Percentiles rank a stretch among this genome's conserved stretches.
Evolutionary conservation across 2,797 vertebrate genomes (phyloP).

Genomic region (Anabas testudineus): DNA sequence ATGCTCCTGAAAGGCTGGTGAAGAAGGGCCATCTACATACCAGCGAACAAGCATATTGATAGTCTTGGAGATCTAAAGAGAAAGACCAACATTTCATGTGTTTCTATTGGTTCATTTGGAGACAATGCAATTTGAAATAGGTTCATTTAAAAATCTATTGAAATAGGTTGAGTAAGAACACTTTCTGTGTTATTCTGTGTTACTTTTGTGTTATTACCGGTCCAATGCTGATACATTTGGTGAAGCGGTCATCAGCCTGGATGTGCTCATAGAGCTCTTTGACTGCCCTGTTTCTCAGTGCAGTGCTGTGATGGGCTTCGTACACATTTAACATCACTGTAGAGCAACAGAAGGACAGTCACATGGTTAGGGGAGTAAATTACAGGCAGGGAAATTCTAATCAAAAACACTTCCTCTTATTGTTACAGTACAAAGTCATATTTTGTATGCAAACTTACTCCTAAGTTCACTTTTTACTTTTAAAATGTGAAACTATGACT

Average conservation of each 20-base stretch:
- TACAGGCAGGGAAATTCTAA: background rate
- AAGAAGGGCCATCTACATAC: constrained; percentile 89
- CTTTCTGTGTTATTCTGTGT: background rate
- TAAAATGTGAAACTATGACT: no score
- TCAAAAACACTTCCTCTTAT: background rate
- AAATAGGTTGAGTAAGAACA: background rate
- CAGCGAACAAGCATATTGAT: constrained; percentile 98
- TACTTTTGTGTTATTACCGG: constrained; percentile 88
- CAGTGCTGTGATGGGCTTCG: constrained; percentile 88
- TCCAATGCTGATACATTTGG: constrained; percentile 94
- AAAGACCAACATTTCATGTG: background rate
- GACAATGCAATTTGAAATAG: background rate
- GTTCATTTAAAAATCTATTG: background rate
- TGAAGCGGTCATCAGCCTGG: constrained; percentile 92
- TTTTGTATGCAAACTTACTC: background rate
- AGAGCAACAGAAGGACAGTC: constrained; percentile 24
- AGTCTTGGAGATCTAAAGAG: constrained; percentile 92
- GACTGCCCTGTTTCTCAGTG: constrained; percentile 84
- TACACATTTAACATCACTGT: constrained; percentile 89
- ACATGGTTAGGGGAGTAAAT: constrained; percentile 3
- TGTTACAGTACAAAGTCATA: background rate
- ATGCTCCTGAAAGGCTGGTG: constrained; percentile 89
- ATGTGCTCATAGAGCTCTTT: constrained; percentile 91
- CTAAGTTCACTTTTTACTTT: background rate
- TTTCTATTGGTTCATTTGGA: background rate